phyloP scores from a whole-genome alignment of 2,888 invertebrate species.

The Eupithecia abbreviata region DNA sequence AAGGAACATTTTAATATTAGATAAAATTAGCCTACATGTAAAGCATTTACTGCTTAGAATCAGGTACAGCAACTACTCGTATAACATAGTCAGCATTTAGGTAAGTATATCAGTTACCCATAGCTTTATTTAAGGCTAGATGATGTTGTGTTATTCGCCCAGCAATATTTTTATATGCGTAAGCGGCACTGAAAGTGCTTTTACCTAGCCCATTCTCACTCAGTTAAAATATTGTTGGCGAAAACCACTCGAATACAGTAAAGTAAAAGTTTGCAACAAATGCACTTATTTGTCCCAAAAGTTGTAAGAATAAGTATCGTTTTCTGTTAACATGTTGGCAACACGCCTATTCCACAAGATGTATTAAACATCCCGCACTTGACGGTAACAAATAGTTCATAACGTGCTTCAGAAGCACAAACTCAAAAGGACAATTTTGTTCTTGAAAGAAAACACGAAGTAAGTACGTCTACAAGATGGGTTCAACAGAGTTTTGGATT shows the following conservation, averaged over 20 bases:
- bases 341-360: conserved; percentile 59
- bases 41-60: neutral
- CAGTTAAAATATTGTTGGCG: neutral
- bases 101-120: neutral
- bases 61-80: no score
- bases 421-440: conserved; percentile 16
- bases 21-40: no score
- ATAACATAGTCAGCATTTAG: neutral
- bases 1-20: no score
- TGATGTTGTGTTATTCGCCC: neutral
- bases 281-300: conserved; percentile 50
- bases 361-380: conserved; percentile 58
- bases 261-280: conserved; percentile 36
- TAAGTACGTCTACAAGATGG: neutral
- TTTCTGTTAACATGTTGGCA: conserved; percentile 64
- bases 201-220: neutral
- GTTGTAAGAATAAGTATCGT: conserved; percentile 54
- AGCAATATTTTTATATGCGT: neutral
- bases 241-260: conserved; percentile 13
- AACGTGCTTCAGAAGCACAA: conserved; percentile 47
- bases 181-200: neutral
- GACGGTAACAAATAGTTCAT: conserved; percentile 64
- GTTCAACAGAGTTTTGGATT: neutral
- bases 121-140: neutral
- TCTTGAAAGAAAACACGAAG: neutral